These are phyloP conservation scores for Noctuana brunneofusca DNA, from an alignment of 2,888 invertebrate species.

Conservation along the genomic window DNA sequence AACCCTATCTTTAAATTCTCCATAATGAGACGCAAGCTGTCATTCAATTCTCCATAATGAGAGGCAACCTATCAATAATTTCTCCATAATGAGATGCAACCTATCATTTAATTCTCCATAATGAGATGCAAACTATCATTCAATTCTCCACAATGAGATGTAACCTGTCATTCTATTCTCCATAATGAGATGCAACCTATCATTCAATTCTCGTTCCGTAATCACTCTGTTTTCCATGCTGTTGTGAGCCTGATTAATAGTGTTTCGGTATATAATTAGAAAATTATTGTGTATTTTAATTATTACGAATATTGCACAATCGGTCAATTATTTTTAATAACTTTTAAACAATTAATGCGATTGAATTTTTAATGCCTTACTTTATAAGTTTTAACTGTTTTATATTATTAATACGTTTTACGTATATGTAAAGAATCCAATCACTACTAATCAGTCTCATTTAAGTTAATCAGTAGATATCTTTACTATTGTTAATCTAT, in stretches of 20 bases:
- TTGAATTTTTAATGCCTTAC: not conserved
- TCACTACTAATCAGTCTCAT: constrained; percentile 9
- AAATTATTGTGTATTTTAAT: not conserved
- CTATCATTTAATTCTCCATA: too few species aligned
- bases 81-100: too few species aligned
- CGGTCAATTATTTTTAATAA: constrained; percentile 1
- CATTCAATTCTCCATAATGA: too few species aligned
- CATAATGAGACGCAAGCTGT: too few species aligned
- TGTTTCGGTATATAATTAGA: not conserved
- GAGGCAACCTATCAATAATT: too few species aligned
- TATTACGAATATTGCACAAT: not conserved
- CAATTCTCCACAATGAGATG: too few species aligned
- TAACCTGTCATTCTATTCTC: too few species aligned
- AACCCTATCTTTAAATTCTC: too few species aligned
- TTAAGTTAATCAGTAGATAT: constrained; percentile 1
- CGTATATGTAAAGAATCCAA: not conserved
- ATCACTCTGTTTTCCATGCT: too few species aligned
- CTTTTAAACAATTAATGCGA: not conserved
- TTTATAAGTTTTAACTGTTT: not conserved
- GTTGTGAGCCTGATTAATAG: constrained; percentile 11
- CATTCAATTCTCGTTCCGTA: too few species aligned
- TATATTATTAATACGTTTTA: not conserved
- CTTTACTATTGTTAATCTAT: not conserved
- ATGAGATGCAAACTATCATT: too few species aligned
- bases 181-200: too few species aligned